Conservation (phyloP, 1,140 invertebrate species). For the Potamilus streckersoni region DNA sequence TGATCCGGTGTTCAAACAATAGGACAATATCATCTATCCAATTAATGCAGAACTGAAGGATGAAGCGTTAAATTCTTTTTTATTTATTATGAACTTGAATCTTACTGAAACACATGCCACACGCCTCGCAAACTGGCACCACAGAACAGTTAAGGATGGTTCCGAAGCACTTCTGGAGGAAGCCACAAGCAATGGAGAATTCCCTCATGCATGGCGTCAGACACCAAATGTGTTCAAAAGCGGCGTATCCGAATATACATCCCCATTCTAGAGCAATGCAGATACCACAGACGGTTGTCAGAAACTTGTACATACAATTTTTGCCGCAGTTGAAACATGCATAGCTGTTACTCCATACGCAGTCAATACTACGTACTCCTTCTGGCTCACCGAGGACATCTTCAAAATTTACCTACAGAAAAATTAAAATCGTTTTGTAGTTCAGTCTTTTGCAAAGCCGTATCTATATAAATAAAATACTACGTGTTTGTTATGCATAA, state of each 20-base stretch:
- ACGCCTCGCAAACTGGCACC: constrained; percentile 74
- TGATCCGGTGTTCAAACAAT: too few relatives aligned
- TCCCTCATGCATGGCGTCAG: constrained; percentile 57
- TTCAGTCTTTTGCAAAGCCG: too few relatives aligned
- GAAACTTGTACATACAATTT: constrained; percentile 77
- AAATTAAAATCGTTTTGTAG: too few relatives aligned
- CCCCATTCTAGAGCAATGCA: constrained; percentile 77
- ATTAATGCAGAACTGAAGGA: too few relatives aligned
- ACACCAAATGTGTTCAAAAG: constrained; percentile 71
- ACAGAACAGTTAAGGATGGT: constrained; percentile 74
- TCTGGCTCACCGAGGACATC: constrained; percentile 83
- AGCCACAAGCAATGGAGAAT: constrained; percentile 73
- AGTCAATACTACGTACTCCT: constrained; percentile 77
- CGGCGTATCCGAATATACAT: constrained; percentile 78
- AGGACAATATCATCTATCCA: too few relatives aligned
- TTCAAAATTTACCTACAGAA: constrained; percentile 71
- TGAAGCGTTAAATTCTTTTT: too few relatives aligned
- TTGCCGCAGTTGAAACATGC: constrained; percentile 77
- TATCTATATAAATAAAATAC: too few relatives aligned
- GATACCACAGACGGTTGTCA: constrained; percentile 78
- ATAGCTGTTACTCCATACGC: constrained; percentile 79
- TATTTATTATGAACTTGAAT: constrained; percentile 59
- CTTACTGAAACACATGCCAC: constrained; percentile 76
- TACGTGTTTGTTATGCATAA: too few relatives aligned
- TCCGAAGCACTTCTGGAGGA: constrained; percentile 72